Evolutionary conservation across 2,113 vertebrate genomes (phyloP).

Genomic region (Corynorhinus townsendii): DNA sequence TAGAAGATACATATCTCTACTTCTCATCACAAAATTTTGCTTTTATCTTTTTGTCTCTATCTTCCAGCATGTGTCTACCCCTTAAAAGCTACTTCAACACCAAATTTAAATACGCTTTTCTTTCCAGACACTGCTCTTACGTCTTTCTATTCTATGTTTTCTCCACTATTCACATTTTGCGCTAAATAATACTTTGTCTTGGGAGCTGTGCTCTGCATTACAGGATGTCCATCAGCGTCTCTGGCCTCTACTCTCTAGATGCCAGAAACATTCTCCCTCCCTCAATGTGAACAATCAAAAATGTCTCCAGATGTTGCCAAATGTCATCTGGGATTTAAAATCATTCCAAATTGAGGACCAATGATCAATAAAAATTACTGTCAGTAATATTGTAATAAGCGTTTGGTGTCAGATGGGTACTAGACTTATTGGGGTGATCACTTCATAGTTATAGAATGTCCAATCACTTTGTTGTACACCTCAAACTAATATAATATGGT

Average conservation of each 20-base stretch:
- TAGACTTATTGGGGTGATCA: not conserved
- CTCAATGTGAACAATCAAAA: not conserved
- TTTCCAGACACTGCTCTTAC: not conserved
- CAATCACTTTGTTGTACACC: not conserved
- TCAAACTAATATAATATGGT: not conserved
- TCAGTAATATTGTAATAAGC: not conserved
- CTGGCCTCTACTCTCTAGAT: not conserved
- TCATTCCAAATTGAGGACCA: not conserved
- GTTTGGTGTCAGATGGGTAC: not conserved
- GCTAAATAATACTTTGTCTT: not conserved
- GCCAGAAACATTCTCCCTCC: not conserved
- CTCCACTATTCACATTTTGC: not conserved
- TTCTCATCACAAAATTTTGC: not conserved
- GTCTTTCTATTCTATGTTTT: not conserved
- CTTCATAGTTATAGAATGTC: not conserved
- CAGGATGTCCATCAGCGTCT: not conserved
- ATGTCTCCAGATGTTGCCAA: not conserved
- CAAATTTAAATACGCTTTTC: not conserved
- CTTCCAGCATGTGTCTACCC: not conserved
- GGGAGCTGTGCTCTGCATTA: accelerated
- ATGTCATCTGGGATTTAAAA: not conserved
- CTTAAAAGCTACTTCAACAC: not conserved
- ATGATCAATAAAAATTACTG: not conserved
- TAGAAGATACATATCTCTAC: not conserved
- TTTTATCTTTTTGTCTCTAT: not conserved